A percentile compares a stretch with the other conserved stretches of the same genome.
Evolutionary conservation across 1,140 invertebrate genomes (phyloP).

Genomic region (Caenorhabditis remanei): DNA sequence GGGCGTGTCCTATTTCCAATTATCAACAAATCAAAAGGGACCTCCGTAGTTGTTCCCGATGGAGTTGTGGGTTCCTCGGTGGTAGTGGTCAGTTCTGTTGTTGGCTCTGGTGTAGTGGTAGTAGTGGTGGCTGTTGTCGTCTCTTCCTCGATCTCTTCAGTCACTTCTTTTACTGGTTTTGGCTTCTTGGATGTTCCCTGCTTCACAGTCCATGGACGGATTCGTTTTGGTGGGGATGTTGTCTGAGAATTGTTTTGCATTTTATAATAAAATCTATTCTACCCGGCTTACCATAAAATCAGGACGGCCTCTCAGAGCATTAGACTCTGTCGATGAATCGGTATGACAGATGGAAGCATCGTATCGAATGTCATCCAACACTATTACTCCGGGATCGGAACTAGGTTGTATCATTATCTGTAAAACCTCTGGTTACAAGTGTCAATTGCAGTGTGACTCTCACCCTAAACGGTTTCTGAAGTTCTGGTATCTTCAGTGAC

Average conservation of each 20-base stretch:
- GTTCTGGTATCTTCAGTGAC: slow-evolving; percentile 74
- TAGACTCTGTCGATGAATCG: slow-evolving; percentile 2
- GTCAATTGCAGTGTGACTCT: background rate
- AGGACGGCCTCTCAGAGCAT: slow-evolving; percentile 46
- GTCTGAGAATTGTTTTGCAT: slow-evolving; percentile 45
- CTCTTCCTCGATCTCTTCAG: background rate
- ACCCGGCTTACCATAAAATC: slow-evolving; percentile 48
- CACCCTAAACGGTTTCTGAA: slow-evolving; percentile 73
- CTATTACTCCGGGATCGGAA: slow-evolving; percentile 68
- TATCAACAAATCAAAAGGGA: slow-evolving; percentile 73
- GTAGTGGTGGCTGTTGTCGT: slow-evolving; percentile 37
- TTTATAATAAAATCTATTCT: no score
- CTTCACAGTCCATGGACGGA: slow-evolving; percentile 55
- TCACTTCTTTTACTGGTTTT: slow-evolving; percentile 5
- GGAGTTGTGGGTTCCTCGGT: slow-evolving; percentile 38
- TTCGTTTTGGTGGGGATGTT: slow-evolving; percentile 37
- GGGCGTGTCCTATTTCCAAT: slow-evolving; percentile 72
- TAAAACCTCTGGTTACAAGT: slow-evolving; percentile 40
- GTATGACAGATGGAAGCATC: slow-evolving; percentile 58
- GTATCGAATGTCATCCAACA: slow-evolving; percentile 73
- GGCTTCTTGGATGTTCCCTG: slow-evolving; percentile 25
- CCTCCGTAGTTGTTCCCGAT: slow-evolving; percentile 61
- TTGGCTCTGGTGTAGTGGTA: slow-evolving; percentile 22
- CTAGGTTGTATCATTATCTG: slow-evolving; percentile 76
- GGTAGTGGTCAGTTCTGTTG: slow-evolving; percentile 49